phyloP scores from a whole-genome alignment of 2,113 vertebrate genomes.

The Bungarus multicinctus region DNA sequence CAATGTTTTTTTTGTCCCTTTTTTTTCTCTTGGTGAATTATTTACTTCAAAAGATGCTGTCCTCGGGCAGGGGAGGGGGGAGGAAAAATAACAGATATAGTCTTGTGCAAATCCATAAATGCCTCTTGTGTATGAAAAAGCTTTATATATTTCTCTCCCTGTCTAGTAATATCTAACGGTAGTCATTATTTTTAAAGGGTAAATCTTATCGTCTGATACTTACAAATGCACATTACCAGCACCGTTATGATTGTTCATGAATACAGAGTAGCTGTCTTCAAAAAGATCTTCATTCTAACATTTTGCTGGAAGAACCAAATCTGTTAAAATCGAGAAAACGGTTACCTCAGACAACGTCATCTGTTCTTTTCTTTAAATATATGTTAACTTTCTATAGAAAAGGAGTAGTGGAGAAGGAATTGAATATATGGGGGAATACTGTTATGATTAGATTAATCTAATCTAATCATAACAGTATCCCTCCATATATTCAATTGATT shows the following conservation, averaged over 20 bases:
- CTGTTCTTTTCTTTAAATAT: constrained; percentile 43
- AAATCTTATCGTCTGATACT: background rate
- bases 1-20: rapidly evolving
- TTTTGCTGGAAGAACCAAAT: constrained; percentile 1
- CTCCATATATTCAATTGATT: too few relatives aligned
- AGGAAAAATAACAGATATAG: background rate
- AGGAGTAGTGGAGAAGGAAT: background rate
- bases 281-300: rapidly evolving
- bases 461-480: too few relatives aligned
- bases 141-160: constrained; percentile 15
- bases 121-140: constrained; percentile 13
- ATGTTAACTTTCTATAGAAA: constrained; percentile 14
- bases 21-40: background rate
- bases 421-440: background rate
- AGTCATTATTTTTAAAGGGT: constrained; percentile 34
- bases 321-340: constrained; percentile 37
- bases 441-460: background rate
- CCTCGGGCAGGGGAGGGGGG: background rate
- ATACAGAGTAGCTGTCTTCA: constrained; percentile 25
- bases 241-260: constrained; percentile 23
- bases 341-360: constrained; percentile 20
- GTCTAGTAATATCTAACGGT: constrained; percentile 2
- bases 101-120: constrained; percentile 18
- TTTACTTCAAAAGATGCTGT: background rate
- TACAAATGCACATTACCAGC: background rate